A percentile compares a stretch with the other conserved stretches of the same genome.
Conservation (phyloP, 2,797 vertebrate species). For the Petrocephalus sullivani region DNA sequence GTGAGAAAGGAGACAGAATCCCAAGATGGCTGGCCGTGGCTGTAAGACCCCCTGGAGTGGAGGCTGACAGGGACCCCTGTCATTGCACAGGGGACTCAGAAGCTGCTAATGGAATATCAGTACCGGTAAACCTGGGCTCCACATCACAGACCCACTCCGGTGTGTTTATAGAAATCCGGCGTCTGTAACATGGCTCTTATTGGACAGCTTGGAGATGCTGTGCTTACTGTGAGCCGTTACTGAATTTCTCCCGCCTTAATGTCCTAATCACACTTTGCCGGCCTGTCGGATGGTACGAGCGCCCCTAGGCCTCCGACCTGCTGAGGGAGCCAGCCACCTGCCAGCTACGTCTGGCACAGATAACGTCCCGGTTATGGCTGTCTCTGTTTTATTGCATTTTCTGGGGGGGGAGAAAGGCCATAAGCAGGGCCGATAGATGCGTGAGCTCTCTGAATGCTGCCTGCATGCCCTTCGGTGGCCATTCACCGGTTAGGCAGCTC, state of each 20-base stretch:
- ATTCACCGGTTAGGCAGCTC: conserved; percentile 38
- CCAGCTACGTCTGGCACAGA: too few relatives aligned
- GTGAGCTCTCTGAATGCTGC: neutral
- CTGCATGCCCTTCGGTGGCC: conserved; percentile 32
- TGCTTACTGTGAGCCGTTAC: neutral
- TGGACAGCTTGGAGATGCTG: neutral
- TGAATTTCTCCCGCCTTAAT: neutral
- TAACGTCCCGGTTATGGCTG: neutral
- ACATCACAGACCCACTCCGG: neutral
- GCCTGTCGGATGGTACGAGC: neutral
- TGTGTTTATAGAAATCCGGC: neutral
- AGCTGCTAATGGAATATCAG: neutral
- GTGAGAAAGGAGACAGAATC: neutral
- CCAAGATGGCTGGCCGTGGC: neutral
- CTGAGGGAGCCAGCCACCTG: too few relatives aligned
- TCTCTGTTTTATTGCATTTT: conserved; percentile 17
- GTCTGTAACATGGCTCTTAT: neutral
- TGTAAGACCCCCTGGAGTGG: neutral
- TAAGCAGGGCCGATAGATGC: neutral
- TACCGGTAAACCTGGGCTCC: neutral
- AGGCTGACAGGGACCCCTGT: neutral
- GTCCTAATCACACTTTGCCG: neutral
- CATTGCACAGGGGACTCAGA: neutral
- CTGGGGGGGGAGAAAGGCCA: neutral
- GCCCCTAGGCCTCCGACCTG: neutral